Evolutionary conservation across 2,113 vertebrate genomes (phyloP).

Genomic region (Dicentrarchus labrax): DNA sequence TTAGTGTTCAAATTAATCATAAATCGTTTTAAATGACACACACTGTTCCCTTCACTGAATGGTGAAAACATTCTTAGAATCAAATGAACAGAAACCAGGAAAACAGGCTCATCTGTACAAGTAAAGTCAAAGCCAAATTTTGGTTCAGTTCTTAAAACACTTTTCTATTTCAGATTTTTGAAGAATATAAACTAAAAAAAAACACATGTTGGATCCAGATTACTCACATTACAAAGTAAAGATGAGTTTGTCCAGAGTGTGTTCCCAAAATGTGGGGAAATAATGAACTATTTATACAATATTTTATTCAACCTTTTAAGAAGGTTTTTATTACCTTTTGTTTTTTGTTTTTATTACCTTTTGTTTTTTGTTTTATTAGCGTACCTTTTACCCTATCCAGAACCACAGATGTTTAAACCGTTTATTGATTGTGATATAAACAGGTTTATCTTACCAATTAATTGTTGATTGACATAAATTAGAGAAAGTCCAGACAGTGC

Average conservation of each 20-base stretch:
- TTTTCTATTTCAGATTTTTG: background rate
- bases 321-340: too few species aligned
- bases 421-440: background rate
- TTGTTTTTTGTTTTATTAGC: too few species aligned
- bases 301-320: background rate
- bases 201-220: background rate
- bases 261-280: background rate
- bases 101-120: background rate
- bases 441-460: background rate
- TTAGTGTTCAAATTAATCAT: background rate
- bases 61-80: conserved; percentile 18
- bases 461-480: background rate
- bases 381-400: background rate
- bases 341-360: too few species aligned
- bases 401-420: background rate
- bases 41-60: background rate
- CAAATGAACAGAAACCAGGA: background rate
- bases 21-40: background rate
- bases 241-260: background rate
- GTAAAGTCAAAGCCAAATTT: background rate
- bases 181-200: background rate
- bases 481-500: background rate
- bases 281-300: background rate
- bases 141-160: conserved; percentile 1
- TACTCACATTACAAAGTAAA: background rate